Evolutionary conservation across 2,797 vertebrate species (phyloP), one percentile per base, ranked within the genome.

Genomic region (Halcyon badia): DNA sequence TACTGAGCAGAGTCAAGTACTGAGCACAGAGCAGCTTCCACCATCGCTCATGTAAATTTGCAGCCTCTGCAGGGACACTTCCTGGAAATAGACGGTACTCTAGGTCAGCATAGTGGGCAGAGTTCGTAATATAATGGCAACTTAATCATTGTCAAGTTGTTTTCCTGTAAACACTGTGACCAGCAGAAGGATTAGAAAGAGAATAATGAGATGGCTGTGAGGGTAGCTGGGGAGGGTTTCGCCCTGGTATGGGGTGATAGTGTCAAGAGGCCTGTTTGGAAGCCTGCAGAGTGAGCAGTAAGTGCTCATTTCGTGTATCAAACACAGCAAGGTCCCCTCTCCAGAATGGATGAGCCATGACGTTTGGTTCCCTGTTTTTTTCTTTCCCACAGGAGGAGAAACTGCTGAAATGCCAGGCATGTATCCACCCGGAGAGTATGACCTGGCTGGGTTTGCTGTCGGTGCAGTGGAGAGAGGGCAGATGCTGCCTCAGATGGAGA

Each of bases 351-450:
- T 51, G 37, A 76, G 56, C 22, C 0, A 1, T 41, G 39, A 26
- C 62, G 17, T 44, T 65, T n/a, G 62, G 31, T 44, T n/a, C 30
- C 6, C 14, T 31, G 42, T 71, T 52, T 22, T 33, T 60, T 26
- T 52, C 28, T 9, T 62, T 46, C 28, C 10, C n/a, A 62, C 89
- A 99, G 99, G 99, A 26, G 99, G 99, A 3, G 99, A 99, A 93
- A 99, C 99, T 0, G 99, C 99, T 18, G 99, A 99, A 92, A 99
- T 99, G 99, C 99, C 99, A 0, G 99, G 99, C 9, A 98, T 99
- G 95, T 99, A 99, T 54, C 95, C 97, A 10, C 87, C 98, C 0
- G 99, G 99, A 1, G 99, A 99, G 91, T 99, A 99, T 9, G 99
- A 99, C 97, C 98, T 99, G 66, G 99, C 99, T 0, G 99, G 99